Percentiles rank a stretch among this genome's conserved stretches.
Evolutionary conservation across 2,113 vertebrate species (phyloP).

Genomic region (Oceanodroma tethys): DNA sequence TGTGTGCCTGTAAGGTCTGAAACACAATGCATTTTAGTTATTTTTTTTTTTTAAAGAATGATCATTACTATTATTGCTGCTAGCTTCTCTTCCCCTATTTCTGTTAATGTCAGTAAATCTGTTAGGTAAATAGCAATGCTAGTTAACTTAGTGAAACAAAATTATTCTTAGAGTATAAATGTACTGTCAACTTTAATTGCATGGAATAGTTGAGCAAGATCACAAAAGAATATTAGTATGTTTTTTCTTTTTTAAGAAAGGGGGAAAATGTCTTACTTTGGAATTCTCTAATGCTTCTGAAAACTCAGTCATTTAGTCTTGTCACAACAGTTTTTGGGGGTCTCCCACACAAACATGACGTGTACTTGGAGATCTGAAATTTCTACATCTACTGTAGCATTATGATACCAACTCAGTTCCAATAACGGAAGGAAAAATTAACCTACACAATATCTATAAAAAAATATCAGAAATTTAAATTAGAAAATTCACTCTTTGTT

Average conservation of each 20-base stretch:
- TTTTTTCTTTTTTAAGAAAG: neutral
- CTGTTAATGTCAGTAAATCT: neutral
- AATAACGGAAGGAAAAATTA: neutral
- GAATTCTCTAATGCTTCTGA: neutral
- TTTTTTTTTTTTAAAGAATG: neutral
- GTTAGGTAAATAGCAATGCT: neutral
- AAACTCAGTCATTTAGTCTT: neutral
- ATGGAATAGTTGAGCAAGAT: neutral
- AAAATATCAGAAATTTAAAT: neutral
- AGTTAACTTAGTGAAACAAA: neutral
- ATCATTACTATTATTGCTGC: rapidly evolving
- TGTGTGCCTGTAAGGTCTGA: neutral
- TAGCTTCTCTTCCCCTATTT: neutral
- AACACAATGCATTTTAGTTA: neutral
- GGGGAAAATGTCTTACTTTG: neutral
- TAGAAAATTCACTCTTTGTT: neutral
- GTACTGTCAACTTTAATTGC: neutral
- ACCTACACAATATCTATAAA: neutral
- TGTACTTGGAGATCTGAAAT: neutral
- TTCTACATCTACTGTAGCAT: neutral
- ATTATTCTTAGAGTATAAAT: neutral
- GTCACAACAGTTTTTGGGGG: neutral
- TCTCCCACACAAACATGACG: neutral
- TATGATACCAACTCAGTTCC: neutral
- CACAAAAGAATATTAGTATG: neutral